These are phyloP conservation scores for Carabus problematicus DNA, from an alignment of 2,888 invertebrate species.

Conservation along the genomic window DNA sequence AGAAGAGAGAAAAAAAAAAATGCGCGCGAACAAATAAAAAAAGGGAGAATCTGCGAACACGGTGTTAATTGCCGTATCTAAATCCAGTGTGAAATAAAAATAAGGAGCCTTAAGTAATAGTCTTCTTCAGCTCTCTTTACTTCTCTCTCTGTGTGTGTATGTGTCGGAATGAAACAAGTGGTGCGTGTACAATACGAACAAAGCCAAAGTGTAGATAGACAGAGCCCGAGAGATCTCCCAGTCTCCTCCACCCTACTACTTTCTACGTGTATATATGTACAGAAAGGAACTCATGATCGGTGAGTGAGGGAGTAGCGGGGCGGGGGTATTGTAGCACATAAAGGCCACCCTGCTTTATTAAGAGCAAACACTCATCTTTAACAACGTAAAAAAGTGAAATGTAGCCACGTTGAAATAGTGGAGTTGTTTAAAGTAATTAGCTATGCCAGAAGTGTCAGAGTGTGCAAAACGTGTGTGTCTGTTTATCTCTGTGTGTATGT, in stretches of 20 bases:
- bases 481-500: not conserved
- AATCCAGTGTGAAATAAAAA: constrained; percentile 37
- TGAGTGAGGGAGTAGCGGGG: constrained; percentile 3
- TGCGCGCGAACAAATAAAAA: not conserved
- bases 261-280: too few relatives aligned
- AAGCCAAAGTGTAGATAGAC: constrained; percentile 10
- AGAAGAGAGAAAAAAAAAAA: not conserved
- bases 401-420: constrained; percentile 54
- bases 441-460: constrained; percentile 45
- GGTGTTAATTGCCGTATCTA: constrained; percentile 26
- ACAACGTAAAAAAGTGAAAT: constrained; percentile 30
- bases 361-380: constrained; percentile 35
- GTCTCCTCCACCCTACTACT: too few relatives aligned
- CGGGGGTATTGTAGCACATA: constrained; percentile 11
- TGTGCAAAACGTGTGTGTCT: constrained; percentile 12
- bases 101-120: constrained; percentile 30
- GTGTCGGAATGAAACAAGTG: constrained; percentile 17
- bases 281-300: too few relatives aligned
- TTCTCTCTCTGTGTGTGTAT: too few relatives aligned
- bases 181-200: constrained; percentile 4
- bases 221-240: not conserved
- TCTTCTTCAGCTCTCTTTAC: too few relatives aligned
- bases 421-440: constrained; percentile 50
- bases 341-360: constrained; percentile 23
- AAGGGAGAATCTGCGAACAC: not conserved